These are phyloP conservation scores for Philantomba maxwellii DNA, from an alignment of 2,113 vertebrate species.

Conservation along the genomic window DNA sequence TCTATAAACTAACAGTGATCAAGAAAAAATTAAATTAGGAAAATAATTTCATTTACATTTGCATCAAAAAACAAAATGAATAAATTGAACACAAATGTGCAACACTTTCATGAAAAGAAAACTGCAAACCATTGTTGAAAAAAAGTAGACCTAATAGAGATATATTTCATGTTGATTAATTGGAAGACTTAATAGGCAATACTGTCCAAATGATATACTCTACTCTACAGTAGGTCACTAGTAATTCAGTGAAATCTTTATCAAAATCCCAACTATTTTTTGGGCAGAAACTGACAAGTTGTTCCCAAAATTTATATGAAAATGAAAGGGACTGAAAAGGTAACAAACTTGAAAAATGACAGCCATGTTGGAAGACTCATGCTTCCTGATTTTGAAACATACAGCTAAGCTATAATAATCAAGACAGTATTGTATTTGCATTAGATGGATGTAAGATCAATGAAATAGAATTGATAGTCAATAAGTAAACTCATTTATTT, in stretches of 20 bases:
- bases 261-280: neutral
- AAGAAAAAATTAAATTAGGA: neutral
- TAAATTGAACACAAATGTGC: neutral
- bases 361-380: neutral
- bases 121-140: neutral
- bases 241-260: neutral
- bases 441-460: neutral
- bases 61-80: neutral
- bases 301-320: neutral
- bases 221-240: neutral
- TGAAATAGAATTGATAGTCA: neutral
- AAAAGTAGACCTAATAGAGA: neutral
- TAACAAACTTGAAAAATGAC: neutral
- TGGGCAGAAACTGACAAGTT: neutral
- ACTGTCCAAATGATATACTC: neutral
- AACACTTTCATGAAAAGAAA: neutral
- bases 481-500: neutral
- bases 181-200: neutral
- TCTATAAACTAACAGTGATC: neutral
- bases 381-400: neutral
- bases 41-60: neutral
- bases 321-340: neutral
- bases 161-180: neutral
- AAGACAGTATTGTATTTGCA: neutral
- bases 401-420: neutral